phyloP scores from a whole-genome alignment of 2,888 invertebrate species.

The Melanchra persicariae region DNA sequence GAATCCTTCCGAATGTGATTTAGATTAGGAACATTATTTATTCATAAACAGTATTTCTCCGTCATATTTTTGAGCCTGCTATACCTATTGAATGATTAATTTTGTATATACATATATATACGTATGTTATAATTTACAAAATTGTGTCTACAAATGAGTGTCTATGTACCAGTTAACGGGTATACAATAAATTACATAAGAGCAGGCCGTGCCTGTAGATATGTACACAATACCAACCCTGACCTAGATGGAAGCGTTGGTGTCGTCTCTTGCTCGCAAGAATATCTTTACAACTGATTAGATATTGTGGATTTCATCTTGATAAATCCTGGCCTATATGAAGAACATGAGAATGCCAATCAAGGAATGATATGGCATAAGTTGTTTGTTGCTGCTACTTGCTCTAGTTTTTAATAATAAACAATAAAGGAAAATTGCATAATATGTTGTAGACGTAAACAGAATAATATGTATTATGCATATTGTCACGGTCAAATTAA shows the following conservation, averaged over 20 bases:
- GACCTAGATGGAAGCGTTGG: constrained; percentile 73
- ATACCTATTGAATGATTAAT: not conserved
- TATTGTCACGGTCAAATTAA: constrained; percentile 13
- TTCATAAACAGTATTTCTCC: constrained; percentile 3
- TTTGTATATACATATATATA: too few relatives aligned
- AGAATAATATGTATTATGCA: constrained; percentile 29
- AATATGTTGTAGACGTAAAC: constrained; percentile 31
- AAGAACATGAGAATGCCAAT: constrained; percentile 23
- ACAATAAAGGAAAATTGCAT: constrained; percentile 21
- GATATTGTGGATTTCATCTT: constrained; percentile 55
- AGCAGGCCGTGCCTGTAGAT: constrained; percentile 25
- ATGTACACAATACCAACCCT: constrained; percentile 67
- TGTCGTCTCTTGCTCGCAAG: constrained; percentile 37
- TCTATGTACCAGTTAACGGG: constrained; percentile 27
- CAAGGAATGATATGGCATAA: constrained; percentile 9
- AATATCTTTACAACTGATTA: constrained; percentile 58
- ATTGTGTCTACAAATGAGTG: constrained; percentile 15
- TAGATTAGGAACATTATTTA: constrained; percentile 3
- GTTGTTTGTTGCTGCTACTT: not conserved
- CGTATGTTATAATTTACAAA: constrained; percentile 21
- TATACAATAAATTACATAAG: constrained; percentile 46
- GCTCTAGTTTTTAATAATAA: constrained; percentile 9
- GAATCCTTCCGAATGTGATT: constrained; percentile 7
- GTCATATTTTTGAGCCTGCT: not conserved
- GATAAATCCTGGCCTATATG: constrained; percentile 45